phyloP scores from a whole-genome alignment of 2,113 vertebrate species.

The Nyctereutes procyonoides region DNA sequence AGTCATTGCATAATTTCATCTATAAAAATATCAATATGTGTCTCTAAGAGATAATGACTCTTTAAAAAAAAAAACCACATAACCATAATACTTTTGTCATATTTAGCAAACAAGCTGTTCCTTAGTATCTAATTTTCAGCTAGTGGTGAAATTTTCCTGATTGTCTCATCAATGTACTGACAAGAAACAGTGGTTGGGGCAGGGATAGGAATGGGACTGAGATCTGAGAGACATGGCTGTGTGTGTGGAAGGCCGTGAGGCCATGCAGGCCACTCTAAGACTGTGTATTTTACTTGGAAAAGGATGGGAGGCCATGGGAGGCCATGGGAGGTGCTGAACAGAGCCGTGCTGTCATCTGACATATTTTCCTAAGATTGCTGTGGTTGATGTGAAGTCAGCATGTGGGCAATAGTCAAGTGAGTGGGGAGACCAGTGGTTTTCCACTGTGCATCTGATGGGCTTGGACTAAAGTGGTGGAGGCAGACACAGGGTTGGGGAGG shows the following conservation, averaged over 20 bases:
- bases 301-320: background rate
- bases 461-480: background rate
- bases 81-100: background rate
- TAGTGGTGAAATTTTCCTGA: background rate
- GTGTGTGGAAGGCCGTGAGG: background rate
- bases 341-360: background rate
- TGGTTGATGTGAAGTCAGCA: background rate
- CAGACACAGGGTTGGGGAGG: no score
- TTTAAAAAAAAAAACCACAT: background rate
- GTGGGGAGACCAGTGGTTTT: background rate
- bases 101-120: background rate
- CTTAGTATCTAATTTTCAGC: background rate
- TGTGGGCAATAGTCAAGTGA: background rate
- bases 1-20: background rate
- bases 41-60: background rate
- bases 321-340: background rate
- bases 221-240: background rate
- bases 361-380: background rate
- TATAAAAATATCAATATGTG: background rate
- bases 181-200: no score
- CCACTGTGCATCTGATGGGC: background rate
- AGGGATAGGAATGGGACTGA: background rate
- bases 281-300: background rate
- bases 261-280: background rate
- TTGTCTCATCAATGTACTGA: background rate